A percentile compares a stretch with the other conserved stretches of the same genome.
Conservation (phyloP, 2,797 vertebrate species). For the Babyrousa celebensis region DNA sequence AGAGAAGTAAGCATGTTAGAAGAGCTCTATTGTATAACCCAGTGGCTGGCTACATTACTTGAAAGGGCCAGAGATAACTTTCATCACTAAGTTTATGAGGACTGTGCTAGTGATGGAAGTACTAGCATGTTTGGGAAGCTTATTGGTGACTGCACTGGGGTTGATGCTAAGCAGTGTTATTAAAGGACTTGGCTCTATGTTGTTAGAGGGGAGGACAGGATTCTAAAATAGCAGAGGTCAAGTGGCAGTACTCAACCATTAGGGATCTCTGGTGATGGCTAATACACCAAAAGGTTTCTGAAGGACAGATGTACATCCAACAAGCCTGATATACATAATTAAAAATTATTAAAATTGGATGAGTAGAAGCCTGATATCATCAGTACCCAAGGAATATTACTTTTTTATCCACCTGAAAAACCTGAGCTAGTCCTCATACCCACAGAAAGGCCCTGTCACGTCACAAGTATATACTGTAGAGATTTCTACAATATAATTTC, state of each 20-base stretch:
- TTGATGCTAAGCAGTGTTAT: neutral
- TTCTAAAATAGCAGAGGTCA: neutral
- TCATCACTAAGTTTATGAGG: neutral
- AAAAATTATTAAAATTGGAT: neutral
- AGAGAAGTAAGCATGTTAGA: neutral
- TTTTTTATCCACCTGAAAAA: slow-evolving; percentile 5
- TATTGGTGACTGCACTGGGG: neutral
- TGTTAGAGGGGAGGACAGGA: neutral
- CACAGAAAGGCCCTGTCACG: neutral
- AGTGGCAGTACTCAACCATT: too few species aligned
- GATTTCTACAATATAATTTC: neutral
- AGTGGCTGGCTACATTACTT: neutral
- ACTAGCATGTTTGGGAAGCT: neutral
- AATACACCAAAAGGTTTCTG: neutral
- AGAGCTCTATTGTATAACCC: neutral
- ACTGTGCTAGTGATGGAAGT: neutral
- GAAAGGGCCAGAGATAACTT: neutral
- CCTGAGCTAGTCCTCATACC: neutral
- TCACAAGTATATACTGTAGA: neutral
- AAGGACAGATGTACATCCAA: neutral
- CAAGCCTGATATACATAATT: neutral
- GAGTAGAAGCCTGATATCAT: neutral
- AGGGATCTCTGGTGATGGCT: neutral
- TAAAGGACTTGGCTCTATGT: neutral
- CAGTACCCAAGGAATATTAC: neutral